phyloP scores from a whole-genome alignment of 2,888 invertebrate genomes.

The Ophion ventricosus region DNA sequence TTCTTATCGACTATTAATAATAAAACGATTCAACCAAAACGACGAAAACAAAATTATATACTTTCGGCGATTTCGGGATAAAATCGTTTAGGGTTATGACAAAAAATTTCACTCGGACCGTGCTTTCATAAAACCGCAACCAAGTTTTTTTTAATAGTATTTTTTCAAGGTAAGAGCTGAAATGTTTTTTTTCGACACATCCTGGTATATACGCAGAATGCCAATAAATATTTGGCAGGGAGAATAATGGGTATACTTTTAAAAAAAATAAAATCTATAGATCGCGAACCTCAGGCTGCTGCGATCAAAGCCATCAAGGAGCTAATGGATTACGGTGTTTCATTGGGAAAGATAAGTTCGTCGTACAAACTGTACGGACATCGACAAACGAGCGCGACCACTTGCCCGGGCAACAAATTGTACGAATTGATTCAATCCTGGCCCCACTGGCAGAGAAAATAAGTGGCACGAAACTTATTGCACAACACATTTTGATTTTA shows the following conservation, averaged over 20 bases:
- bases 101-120: no score
- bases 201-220: no score
- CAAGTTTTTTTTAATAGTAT: background rate
- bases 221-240: background rate
- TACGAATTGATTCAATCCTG: conserved; percentile 75
- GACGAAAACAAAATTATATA: no score
- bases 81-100: no score
- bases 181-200: no score
- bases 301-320: conserved; percentile 85
- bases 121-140: no score
- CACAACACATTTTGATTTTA: background rate
- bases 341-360: conserved; percentile 85
- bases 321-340: conserved; percentile 87
- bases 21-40: no score
- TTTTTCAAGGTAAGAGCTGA: no score
- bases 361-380: conserved; percentile 89
- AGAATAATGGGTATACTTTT: background rate
- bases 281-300: conserved; percentile 70
- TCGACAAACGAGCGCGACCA: conserved; percentile 72
- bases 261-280: conserved; percentile 66
- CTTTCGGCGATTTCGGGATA: no score
- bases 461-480: background rate
- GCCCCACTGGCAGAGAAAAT: conserved; percentile 71
- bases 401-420: conserved; percentile 77
- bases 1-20: no score